Evolutionary conservation across 2,113 vertebrate genomes (phyloP).

Genomic region (Mesitornis unicolor): DNA sequence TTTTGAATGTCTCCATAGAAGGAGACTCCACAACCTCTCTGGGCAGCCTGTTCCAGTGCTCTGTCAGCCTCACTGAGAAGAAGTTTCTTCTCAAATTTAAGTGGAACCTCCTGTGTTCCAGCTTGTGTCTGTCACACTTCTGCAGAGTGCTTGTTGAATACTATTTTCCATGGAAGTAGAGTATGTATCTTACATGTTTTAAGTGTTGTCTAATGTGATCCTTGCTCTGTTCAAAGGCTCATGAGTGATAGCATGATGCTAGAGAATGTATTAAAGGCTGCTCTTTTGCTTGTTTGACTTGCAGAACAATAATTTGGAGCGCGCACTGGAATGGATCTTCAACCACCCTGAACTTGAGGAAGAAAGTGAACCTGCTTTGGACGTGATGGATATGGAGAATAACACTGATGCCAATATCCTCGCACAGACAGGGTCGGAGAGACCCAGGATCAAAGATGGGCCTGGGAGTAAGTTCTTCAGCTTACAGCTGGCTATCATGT

Average conservation of each 20-base stretch:
- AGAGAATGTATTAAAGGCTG: background rate
- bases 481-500: background rate
- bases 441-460: conserved; percentile 91
- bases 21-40: no score
- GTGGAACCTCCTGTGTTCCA: no score
- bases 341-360: conserved; percentile 87
- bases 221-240: background rate
- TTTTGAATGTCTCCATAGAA: no score
- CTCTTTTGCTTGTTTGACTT: conserved; percentile 9
- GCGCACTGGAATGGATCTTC: conserved; percentile 97
- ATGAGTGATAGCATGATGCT: background rate
- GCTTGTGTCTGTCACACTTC: background rate
- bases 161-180: background rate
- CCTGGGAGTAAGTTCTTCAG: conserved; percentile 88
- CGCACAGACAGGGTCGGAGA: conserved; percentile 80
- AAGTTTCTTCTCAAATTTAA: no score
- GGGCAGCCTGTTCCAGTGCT: no score
- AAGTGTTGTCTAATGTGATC: background rate
- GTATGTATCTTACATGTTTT: background rate
- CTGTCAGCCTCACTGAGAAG: no score
- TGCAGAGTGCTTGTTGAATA: background rate
- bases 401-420: conserved; percentile 84
- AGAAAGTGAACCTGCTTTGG: conserved; percentile 78
- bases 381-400: conserved; percentile 82
- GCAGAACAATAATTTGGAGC: conserved; percentile 94